Evolutionary conservation across 2,888 invertebrate species (phyloP), one percentile per base, ranked within the genome.

Genomic region (Agriopis leucophaearia): DNA sequence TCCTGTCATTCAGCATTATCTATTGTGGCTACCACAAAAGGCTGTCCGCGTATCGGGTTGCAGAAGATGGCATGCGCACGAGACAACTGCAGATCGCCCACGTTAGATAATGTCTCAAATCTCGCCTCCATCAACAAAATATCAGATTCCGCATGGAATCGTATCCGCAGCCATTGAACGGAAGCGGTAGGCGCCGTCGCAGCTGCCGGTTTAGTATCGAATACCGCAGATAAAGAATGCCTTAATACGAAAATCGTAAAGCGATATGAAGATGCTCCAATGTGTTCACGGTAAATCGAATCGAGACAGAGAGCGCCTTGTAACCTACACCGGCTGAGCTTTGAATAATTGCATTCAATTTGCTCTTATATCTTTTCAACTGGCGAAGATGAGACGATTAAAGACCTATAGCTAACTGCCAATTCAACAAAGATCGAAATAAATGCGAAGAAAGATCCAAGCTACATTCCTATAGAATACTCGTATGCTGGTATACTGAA

Each of bases 61-160:
- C 91, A 79, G 81, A 85, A 79, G 86, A 86, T 84, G 87, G 85
- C 86, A 84, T 80, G 88, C 80, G 92, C 92, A 91, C 92, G 92
- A 88, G 93, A 86, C 91, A 88, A 70, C 80, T 74, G 79, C 76
- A 80, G 87, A 89, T 91, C 84, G 79, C 80, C 82, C 76, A 78
- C 80, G 78, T 78, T 78, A 84, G 88, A 90, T 89, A 88, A 84
- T 84, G 82, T 76, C 81, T 78, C 80, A 79, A 88, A 90, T 88
- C 88, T 91, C 87, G 89, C 89, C 84, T 86, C 84, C 86, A 85
- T 89, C 91, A 91, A 91, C 89, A 91, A 93, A 92, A 91, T 87
- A 91, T 92, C 91, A 73, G 71, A 87, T 92, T 90, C 84, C 88
- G 84, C 78, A 78, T 83, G 83, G 83, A 84, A 83, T 85, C 77